Evolutionary conservation across 1,140 invertebrate genomes (phyloP).

Genomic region (Listronotus oregonensis): DNA sequence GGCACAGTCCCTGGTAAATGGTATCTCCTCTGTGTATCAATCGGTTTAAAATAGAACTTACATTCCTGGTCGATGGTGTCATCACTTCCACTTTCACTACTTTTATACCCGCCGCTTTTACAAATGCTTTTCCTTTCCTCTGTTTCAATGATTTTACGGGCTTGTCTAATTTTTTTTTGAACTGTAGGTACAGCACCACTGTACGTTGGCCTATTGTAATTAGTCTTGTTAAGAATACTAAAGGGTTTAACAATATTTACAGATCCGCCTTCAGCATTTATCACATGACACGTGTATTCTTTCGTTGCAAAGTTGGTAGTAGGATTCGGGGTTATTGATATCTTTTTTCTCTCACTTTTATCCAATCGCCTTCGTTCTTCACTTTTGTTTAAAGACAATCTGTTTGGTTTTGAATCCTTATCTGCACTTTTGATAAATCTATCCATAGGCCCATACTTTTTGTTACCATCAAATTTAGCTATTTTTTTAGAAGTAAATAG

Average conservation of each 20-base stretch:
- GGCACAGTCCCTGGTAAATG: conserved; percentile 38
- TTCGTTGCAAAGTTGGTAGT: conserved; percentile 40
- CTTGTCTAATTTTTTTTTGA: conserved; percentile 33
- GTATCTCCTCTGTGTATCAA: conserved; percentile 40
- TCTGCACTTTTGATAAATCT: conserved; percentile 28
- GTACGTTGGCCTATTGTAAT: no score
- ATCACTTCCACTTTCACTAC: conserved; percentile 36
- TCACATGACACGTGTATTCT: conserved; percentile 43
- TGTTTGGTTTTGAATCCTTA: neutral
- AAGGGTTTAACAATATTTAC: neutral
- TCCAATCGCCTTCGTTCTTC: no score
- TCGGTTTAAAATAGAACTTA: conserved; percentile 47
- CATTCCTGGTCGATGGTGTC: conserved; percentile 47
- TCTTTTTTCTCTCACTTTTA: conserved; percentile 1
- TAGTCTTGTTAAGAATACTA: neutral
- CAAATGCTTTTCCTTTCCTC: conserved; percentile 11
- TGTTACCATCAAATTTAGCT: neutral
- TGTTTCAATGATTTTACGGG: conserved; percentile 31
- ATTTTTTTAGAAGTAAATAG: conserved; percentile 13
- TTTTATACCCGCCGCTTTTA: neutral
- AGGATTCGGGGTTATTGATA: neutral
- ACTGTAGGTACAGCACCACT: conserved; percentile 8
- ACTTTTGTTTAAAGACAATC: no score
- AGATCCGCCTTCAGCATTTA: conserved; percentile 28
- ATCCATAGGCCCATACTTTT: conserved; percentile 40